These are phyloP conservation scores for Agrypnus murinus DNA, from an alignment of 2,888 invertebrate genomes.

Conservation along the genomic window DNA sequence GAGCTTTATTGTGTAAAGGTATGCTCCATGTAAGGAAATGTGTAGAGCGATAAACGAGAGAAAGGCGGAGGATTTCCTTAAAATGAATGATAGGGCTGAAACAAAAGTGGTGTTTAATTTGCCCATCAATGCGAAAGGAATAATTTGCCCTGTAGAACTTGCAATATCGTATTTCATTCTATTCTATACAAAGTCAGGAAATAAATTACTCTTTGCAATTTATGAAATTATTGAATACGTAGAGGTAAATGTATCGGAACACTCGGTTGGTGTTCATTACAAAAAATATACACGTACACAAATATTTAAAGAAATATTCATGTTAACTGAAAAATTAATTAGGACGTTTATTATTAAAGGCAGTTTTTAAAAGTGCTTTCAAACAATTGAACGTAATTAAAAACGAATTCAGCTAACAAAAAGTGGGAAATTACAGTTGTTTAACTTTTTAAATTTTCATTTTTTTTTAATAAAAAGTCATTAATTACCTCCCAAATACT, in stretches of 20 bases:
- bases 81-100: constrained; percentile 44
- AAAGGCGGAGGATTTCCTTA: constrained; percentile 49
- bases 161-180: constrained; percentile 30
- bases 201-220: constrained; percentile 29
- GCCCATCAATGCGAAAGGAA: constrained; percentile 36
- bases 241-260: neutral
- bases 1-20: constrained; percentile 53
- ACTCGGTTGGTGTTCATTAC: too few relatives aligned
- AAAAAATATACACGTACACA: too few relatives aligned
- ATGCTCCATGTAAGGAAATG: constrained; percentile 52
- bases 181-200: constrained; percentile 14
- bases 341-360: too few relatives aligned
- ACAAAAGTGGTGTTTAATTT: constrained; percentile 49
- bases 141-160: constrained; percentile 28
- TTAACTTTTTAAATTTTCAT: too few relatives aligned
- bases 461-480: too few relatives aligned
- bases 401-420: too few relatives aligned
- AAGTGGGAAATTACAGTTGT: too few relatives aligned
- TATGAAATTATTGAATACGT: constrained; percentile 9
- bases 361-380: too few relatives aligned
- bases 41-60: constrained; percentile 51
- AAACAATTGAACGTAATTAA: too few relatives aligned
- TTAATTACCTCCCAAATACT: too few relatives aligned
- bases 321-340: too few relatives aligned
- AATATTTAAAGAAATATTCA: too few relatives aligned